Base-by-base conservation (phyloP, 2,888 invertebrate species). In the Drosophila mayaguana region DNA sequence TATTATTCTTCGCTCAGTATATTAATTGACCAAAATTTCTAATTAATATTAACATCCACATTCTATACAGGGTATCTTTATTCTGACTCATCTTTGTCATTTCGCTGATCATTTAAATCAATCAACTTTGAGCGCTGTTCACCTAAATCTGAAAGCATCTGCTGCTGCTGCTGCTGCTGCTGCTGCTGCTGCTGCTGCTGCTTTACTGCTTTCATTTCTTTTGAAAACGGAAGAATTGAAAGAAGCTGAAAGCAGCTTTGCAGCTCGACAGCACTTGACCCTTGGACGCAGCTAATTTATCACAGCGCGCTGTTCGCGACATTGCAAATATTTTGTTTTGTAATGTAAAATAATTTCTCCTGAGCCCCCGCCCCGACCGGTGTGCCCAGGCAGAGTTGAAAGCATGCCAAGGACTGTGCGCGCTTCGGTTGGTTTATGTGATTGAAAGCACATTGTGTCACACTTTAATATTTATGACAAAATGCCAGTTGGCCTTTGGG, bases 401-500 rank as follows among this genome's bases (percentile, higher is more conserved):
- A 83, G 70, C 51, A 60, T 72, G 78, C 81, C 81, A 75, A 83
- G 83, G 72, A 75, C 67, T 48, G 18, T 43, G 45, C 51, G 38
- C 62, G 75, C 42, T 68, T 61, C 62, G 70, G 62, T 66, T 60
- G 67, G 64, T 80, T 80, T 80, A 65, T 83, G 63, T 80, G 83
- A 84, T 83, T 79, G 81, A 77, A 77, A 70, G 76, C 63, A 68
- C 72, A 74, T 83, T 77, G 79, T 86, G 83, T 70, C 72, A 64
- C 71, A 79, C 79, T 88, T 87, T 78, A 83, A 91, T 90, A 91
- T 90, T 89, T 91, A 90, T 90, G 88, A 81, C 88, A 90, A 81
- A 80, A 80, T 82, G 80, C 75, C 89, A 81, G 70, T 80, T 72
- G 76, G 62, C 72, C 81, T 71, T 71, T 73, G 50, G 51, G 46